Conservation (phyloP, 2,113 vertebrate genomes). For the Corvus moneduloides region DNA sequence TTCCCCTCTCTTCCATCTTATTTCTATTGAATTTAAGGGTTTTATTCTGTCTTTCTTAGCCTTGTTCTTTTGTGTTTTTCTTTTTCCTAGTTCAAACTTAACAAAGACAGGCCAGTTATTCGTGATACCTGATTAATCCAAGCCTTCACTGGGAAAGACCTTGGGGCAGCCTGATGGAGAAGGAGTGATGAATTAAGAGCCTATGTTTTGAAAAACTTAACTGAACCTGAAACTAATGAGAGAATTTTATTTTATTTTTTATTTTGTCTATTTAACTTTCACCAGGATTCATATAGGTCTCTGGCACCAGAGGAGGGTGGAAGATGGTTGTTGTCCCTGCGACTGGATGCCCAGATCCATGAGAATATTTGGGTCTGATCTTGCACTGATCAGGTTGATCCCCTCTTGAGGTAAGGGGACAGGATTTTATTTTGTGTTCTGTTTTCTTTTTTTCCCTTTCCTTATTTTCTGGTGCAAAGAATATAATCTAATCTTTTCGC, state of each 20-base stretch:
- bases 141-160: background rate
- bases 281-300: background rate
- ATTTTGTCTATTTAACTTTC: background rate
- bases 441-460: background rate
- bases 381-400: background rate
- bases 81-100: background rate
- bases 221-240: background rate
- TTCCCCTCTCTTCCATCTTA: background rate
- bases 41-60: background rate
- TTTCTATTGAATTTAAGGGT: background rate
- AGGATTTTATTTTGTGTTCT: background rate
- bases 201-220: background rate
- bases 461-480: background rate
- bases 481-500: background rate
- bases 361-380: background rate
- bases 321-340: background rate
- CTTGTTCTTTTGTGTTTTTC: background rate
- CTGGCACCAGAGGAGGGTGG: background rate
- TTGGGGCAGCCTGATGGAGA: background rate
- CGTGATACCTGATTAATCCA: background rate
- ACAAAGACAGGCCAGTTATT: background rate
- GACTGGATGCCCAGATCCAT: background rate
- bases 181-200: background rate
- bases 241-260: background rate
- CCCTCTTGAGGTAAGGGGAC: background rate